These are phyloP conservation scores for Pentamera pediparva DNA, from an alignment of 53 echinoderm and acorn worm species.

Conservation along the genomic window DNA sequence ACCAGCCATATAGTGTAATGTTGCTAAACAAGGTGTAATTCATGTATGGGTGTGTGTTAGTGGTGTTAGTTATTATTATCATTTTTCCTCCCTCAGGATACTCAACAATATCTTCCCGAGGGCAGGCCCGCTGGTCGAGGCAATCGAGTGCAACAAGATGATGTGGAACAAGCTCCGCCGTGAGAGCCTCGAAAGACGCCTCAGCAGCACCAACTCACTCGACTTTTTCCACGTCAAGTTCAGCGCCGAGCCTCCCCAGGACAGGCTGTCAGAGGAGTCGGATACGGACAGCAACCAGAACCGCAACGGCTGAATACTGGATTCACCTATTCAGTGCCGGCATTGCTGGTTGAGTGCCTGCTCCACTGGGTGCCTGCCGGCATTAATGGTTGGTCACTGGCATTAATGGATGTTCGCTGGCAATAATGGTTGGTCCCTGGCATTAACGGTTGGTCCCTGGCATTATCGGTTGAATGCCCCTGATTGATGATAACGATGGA, in stretches of 20 bases:
- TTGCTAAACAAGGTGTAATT: too few relatives aligned
- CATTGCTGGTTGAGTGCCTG: too few relatives aligned
- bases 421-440: too few relatives aligned
- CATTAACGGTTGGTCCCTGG: too few relatives aligned
- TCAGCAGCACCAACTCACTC: slow-evolving; percentile 97
- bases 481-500: too few relatives aligned
- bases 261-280: slow-evolving; percentile 35
- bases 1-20: too few relatives aligned
- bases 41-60: too few relatives aligned
- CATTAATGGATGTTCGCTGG: too few relatives aligned
- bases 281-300: slow-evolving; percentile 29
- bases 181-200: slow-evolving; percentile 74
- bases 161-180: slow-evolving; percentile 83
- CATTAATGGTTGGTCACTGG: too few relatives aligned
- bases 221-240: slow-evolving; percentile 95
- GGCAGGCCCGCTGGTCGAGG: slow-evolving; percentile 47
- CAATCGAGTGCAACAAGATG: slow-evolving; percentile 63
- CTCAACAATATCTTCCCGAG: slow-evolving; percentile 61
- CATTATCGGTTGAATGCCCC: too few relatives aligned
- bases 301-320: neutral
- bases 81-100: slow-evolving; percentile 46
- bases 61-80: neutral
- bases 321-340: too few relatives aligned
- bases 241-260: slow-evolving; percentile 52
- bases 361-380: too few relatives aligned